Evolutionary conservation across 2,888 invertebrate species (phyloP), one percentile per base, ranked within the genome.

Genomic region (Pterostichus madidus): DNA sequence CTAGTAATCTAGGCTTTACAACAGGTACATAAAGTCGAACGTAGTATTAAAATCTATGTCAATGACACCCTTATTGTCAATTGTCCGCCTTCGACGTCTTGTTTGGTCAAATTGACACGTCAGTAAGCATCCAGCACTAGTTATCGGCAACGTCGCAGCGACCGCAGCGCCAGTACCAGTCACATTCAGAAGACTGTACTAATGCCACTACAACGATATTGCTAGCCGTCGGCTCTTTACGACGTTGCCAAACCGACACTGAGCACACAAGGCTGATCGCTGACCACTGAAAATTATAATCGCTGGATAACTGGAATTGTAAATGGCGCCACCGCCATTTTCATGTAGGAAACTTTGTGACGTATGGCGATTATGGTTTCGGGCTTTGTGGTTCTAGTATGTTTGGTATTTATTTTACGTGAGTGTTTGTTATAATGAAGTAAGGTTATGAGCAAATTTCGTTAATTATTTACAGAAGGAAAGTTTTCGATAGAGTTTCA

Each of bases 101-200:
- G 31, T 31, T 59, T 59, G 59, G 31, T 59, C 59, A 59, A 59
- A 59, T 59, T 59, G 59, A 59, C 31, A 39, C 17, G 13, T 64
- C 64, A 31, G 32, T 31, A 31, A 32, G 32, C n/a, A 0, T 11
- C 24, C 11, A 32, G n/a, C 11, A 2, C 2, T 44, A 71, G 39
- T 73, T 73, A 73, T 73, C 73, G 49, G 24, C 46, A 73, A 10
- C 73, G 73, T 73, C 46, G 73, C 73, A 68, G 68, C 68, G 31
- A 68, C 44, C 68, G 13, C 68, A 73, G 35, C 46, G 46, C 68
- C 24, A 10, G 1, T 24, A n/a, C n/a, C 24, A 4, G n/a, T 31
- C 32, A 35, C 73, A 73, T 24, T 46, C 46, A 49, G 46, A 13
- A 44, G 46, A 5, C 15, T n/a, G 68, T 13, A 59, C 59, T 64